phyloP scores from a whole-genome alignment of 1,140 invertebrate genomes.

The Uloborus diversus region DNA sequence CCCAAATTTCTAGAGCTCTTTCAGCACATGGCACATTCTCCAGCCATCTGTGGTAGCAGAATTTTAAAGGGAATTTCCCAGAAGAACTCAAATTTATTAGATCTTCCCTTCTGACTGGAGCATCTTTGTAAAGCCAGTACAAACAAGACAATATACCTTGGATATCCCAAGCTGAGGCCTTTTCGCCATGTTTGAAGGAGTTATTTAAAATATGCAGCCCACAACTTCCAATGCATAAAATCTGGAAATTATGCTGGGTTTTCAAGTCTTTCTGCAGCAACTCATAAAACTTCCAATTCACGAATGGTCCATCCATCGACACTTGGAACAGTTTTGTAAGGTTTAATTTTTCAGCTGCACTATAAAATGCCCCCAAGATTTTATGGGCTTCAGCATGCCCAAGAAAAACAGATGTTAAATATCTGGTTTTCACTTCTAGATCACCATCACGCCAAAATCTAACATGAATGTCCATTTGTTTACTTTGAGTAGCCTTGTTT shows the following conservation, averaged over 20 bases:
- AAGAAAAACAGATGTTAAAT: background rate
- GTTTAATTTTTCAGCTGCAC: background rate
- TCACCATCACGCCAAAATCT: background rate
- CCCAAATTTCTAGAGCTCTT: background rate
- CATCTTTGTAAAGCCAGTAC: background rate
- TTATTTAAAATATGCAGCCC: background rate
- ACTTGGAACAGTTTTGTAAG: background rate
- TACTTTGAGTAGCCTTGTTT: background rate
- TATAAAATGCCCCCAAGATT: background rate
- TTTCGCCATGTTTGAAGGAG: background rate
- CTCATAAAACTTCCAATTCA: background rate
- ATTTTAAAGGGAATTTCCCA: background rate
- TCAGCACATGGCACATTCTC: background rate
- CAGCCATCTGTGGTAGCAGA: background rate
- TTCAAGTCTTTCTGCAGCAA: background rate
- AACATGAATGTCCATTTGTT: background rate
- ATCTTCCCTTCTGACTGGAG: background rate
- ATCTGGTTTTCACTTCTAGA: background rate
- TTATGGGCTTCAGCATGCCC: background rate
- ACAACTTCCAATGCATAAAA: background rate
- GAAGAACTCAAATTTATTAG: background rate
- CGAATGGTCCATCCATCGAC: background rate
- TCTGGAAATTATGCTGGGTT: background rate
- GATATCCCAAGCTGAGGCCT: background rate
- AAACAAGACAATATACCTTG: background rate